Evolutionary conservation across 2,888 invertebrate genomes (phyloP), one percentile per base, ranked within the genome.

Genomic region (Pristionchus entomophagus): DNA sequence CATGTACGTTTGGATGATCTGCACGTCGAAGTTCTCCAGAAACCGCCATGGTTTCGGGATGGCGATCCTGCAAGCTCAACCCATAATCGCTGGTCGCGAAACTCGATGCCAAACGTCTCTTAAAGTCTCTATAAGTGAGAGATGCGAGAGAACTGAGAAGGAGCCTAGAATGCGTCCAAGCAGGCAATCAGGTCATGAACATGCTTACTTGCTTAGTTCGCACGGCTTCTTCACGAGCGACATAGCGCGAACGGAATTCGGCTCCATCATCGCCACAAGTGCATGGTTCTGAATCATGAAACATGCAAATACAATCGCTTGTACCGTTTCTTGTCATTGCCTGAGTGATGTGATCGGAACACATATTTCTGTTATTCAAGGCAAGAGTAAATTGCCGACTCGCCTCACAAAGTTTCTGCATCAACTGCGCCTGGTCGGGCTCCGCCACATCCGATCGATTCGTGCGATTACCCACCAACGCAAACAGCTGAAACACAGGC

Each of bases 141-240:
- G n/a, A n/a, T n/a, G n/a, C n/a, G n/a, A n/a, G n/a, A n/a, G n/a
- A n/a, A n/a, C n/a, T n/a, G n/a, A n/a, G n/a, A n/a, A n/a, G 59
- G 59, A 59, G 19, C 8, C n/a, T 12, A 45, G 45, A 45, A 14
- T 45, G 45, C 14, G 14, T 45, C 45, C 45, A 10, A 45, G 45
- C 6, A 45, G 45, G 45, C 6, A 45, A n/a, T n/a, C n/a, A n/a
- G n/a, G n/a, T n/a, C n/a, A n/a, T n/a, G n/a, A 45, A 45, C 6
- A 14, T 45, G 45, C 26, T 41, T 32, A 77, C 77, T 77, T 77
- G 77, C 26, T 77, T 49, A 77, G 22, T 77, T 77, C 45, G n/a
- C 77, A 77, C 2, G 77, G 77, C 14, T 38, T 32, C 29, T 77
- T 49, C 17, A 49, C 49, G 2, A 77, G 41, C 6, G 77, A 41